Conservation (phyloP, 2,113 vertebrate species). For the Lota lota region DNA sequence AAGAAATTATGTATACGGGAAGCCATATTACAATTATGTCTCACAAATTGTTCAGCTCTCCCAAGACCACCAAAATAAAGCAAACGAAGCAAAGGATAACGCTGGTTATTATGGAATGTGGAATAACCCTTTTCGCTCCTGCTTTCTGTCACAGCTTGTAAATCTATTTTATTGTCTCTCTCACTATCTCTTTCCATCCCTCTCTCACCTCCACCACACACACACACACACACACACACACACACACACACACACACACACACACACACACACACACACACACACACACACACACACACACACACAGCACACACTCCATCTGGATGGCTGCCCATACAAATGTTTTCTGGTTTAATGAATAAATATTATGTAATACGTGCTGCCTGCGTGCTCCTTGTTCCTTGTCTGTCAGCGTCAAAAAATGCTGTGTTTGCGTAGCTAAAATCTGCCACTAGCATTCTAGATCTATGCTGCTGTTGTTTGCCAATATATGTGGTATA, state of each 20-base stretch:
- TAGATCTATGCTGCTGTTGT: no score
- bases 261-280: no score
- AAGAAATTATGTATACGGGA: conserved; percentile 54
- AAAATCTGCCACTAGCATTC: no score
- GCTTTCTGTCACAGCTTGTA: background rate
- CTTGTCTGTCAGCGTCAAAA: conserved; percentile 38
- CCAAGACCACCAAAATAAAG: conserved; percentile 27
- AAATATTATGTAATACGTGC: conserved; percentile 70
- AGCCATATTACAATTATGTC: conserved; percentile 56
- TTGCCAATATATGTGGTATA: no score
- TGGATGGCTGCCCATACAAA: conserved; percentile 65
- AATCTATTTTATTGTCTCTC: background rate
- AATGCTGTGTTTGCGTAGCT: no score
- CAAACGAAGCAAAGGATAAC: conserved; percentile 1
- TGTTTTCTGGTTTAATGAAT: conserved; percentile 64
- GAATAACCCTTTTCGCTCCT: no score
- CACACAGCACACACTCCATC: conserved; percentile 45
- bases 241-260: no score
- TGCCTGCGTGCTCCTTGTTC: background rate
- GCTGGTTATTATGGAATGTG: no score
- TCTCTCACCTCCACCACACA: conserved; percentile 1
- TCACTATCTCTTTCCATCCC: background rate
- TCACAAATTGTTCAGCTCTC: conserved; percentile 58
- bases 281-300: no score
- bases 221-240: no score